Base-by-base conservation (phyloP, 2,113 vertebrate genomes). In the Bagarius yarrelli region DNA sequence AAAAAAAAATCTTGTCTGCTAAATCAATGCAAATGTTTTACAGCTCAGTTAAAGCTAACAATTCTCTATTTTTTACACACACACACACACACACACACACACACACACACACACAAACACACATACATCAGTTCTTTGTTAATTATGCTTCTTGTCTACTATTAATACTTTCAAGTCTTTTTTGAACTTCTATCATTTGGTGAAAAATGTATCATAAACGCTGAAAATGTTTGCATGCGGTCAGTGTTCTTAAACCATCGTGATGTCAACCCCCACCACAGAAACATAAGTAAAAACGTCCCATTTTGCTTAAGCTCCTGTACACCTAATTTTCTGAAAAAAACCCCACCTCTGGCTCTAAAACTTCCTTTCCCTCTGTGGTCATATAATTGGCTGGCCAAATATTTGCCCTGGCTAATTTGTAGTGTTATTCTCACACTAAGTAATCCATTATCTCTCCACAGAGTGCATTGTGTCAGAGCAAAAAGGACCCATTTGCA, bases 331-430 rank as follows among this genome's bases (percentile, higher is more conserved):
- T 70, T 64, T 32, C 27, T 50, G 14, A 27, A 80, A n/a, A 27
- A 76, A n/a, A n/a, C n/a, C 56, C 59, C n/a, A 55, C 25, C 50
- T 2, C 72, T 34, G 2, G 16, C 32, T 61, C 56, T 44, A 13
- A 27, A 73, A 21, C 73, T 84, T 3, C 12, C 69, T 80, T 73
- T 83, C 76, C 71, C 72, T 70, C 84, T 81, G 81, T 86, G 85
- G 84, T 71, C 25, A 44, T 85, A 32, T 81, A 85, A 90, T 89
- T 91, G 87, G 79, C 86, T 90, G 89, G 80, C 87, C 88, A 93
- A 93, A 91, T 93, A 92, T 95, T 96, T 94, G 91, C 88, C 82
- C 87, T 91, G 82, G 85, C 88, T 90, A 89, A 92, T 91, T 93
- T 87, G 90, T 93, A 86, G 75, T 80, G 83, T 89, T 87, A 92